These are phyloP conservation scores for Thryonomys swinderianus DNA, from an alignment of 2,113 vertebrate genomes.

Conservation along the genomic window DNA sequence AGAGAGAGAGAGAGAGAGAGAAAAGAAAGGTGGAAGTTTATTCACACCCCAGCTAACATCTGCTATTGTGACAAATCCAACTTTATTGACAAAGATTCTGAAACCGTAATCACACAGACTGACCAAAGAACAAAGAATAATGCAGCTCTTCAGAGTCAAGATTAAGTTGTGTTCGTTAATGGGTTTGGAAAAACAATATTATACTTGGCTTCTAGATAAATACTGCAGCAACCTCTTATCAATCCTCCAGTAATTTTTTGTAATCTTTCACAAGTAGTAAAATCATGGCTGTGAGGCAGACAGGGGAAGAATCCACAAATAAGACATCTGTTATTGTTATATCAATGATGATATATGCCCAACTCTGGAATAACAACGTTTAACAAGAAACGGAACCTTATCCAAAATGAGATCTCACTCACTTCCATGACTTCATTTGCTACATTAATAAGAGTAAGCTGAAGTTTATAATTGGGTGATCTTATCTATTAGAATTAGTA, in stretches of 20 bases:
- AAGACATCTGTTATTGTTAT: conserved; percentile 88
- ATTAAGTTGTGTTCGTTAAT: conserved; percentile 80
- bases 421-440: conserved; percentile 82
- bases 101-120: conserved; percentile 72
- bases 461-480: conserved; percentile 85
- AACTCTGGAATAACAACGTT: conserved; percentile 85
- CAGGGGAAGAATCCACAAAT: conserved; percentile 84
- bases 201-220: conserved; percentile 83
- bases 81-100: conserved; percentile 63
- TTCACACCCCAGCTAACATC: neutral
- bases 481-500: conserved; percentile 83
- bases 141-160: conserved; percentile 48
- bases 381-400: conserved; percentile 85
- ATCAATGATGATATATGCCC: conserved; percentile 86
- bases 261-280: conserved; percentile 85
- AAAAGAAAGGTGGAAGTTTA: neutral
- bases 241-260: conserved; percentile 86
- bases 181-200: conserved; percentile 82
- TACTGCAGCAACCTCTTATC: conserved; percentile 81
- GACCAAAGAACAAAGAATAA: conserved; percentile 66
- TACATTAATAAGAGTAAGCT: conserved; percentile 83
- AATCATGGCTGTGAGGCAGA: conserved; percentile 86
- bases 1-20: neutral
- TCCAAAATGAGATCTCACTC: conserved; percentile 85
- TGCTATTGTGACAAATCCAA: conserved; percentile 51